Evolutionary conservation across 2,888 invertebrate genomes (phyloP).

Genomic region (Nymphalis polychloros): DNA sequence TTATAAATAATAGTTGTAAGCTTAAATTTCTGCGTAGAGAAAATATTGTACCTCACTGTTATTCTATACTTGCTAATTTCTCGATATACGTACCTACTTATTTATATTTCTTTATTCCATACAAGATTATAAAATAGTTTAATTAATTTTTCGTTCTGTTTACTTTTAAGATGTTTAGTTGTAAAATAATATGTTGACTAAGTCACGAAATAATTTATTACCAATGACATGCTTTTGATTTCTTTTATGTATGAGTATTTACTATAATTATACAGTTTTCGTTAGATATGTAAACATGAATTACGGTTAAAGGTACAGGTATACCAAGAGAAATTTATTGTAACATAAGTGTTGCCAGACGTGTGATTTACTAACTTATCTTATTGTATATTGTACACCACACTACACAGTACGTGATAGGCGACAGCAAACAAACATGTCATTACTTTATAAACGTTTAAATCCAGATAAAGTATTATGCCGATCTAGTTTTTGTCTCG

Average conservation of each 20-base stretch:
- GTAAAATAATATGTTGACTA: slow-evolving; percentile 72
- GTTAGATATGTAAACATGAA: slow-evolving; percentile 69
- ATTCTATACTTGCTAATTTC: slow-evolving; percentile 53
- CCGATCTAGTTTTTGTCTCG: slow-evolving; percentile 12
- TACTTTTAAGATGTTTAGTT: slow-evolving; percentile 48
- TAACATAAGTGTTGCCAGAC: slow-evolving; percentile 64
- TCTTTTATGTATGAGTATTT: slow-evolving; percentile 54
- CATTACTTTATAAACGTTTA: not conserved
- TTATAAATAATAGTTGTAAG: slow-evolving; percentile 54
- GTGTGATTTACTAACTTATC: slow-evolving; percentile 74
- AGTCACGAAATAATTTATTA: slow-evolving; percentile 81
- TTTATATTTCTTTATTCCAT: slow-evolving; percentile 37
- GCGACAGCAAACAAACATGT: not conserved
- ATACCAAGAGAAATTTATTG: slow-evolving; percentile 53
- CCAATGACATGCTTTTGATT: slow-evolving; percentile 80
- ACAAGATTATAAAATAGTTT: slow-evolving; percentile 49
- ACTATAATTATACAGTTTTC: slow-evolving; percentile 47
- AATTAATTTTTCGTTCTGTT: slow-evolving; percentile 40
- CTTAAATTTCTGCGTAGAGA: slow-evolving; percentile 51
- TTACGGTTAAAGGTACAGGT: slow-evolving; percentile 62
- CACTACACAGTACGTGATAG: not conserved
- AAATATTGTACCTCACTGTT: slow-evolving; percentile 61
- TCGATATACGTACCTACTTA: slow-evolving; percentile 46
- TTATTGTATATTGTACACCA: slow-evolving; percentile 24
- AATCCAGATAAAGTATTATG: slow-evolving; percentile 5